phyloP scores from a whole-genome alignment of 2,888 invertebrate species.

The Heliconius cydno region DNA sequence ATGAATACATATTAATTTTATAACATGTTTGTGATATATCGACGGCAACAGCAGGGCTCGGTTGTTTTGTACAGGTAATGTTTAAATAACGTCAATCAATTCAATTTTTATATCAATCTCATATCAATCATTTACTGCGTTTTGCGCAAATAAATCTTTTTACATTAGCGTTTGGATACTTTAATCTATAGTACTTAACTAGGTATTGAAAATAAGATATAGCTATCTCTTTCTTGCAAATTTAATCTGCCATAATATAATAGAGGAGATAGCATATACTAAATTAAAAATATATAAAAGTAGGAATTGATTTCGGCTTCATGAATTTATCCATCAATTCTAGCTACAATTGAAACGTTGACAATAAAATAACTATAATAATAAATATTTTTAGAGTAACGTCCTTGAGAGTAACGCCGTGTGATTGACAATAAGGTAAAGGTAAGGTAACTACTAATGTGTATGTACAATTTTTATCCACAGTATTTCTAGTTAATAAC shows the following conservation, averaged over 20 bases:
- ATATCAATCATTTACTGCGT: conserved; percentile 72
- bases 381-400: conserved; percentile 43
- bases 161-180: conserved; percentile 55
- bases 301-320: conserved; percentile 36
- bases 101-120: conserved; percentile 79
- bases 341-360: conserved; percentile 56
- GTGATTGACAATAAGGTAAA: conserved; percentile 61
- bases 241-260: background rate
- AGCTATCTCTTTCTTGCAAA: conserved; percentile 16
- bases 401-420: conserved; percentile 43
- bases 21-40: background rate
- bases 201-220: conserved; percentile 32
- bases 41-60: conserved; percentile 51
- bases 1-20: conserved; percentile 17
- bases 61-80: conserved; percentile 62
- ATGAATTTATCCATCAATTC: conserved; percentile 25
- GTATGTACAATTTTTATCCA: conserved; percentile 37
- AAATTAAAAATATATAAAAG: background rate
- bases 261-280: background rate
- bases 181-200: conserved; percentile 49
- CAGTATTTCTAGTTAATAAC: conserved; percentile 25
- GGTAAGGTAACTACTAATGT: conserved; percentile 15
- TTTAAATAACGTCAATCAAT: conserved; percentile 76
- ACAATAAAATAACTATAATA: conserved; percentile 56
- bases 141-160: conserved; percentile 59